Conservation (phyloP, 2,113 vertebrate genomes). For the Heteronetta atricapilla region DNA sequence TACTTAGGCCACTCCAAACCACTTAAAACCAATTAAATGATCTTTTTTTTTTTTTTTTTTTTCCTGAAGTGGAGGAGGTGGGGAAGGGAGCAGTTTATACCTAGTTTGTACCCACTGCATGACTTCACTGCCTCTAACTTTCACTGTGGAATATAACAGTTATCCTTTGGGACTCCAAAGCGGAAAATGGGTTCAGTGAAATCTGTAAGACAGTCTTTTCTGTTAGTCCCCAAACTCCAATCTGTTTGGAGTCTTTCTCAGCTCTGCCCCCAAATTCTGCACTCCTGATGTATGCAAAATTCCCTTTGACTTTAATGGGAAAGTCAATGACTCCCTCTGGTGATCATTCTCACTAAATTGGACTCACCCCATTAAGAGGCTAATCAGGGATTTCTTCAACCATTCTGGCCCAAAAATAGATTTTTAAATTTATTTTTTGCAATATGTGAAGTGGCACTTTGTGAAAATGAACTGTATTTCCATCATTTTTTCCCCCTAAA, state of each 20-base stretch:
- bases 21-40: not conserved
- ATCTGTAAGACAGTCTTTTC: not conserved
- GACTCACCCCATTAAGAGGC: slow-evolving; percentile 48
- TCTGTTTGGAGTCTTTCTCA: slow-evolving; percentile 32
- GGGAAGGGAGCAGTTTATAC: not conserved
- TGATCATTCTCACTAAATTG: slow-evolving; percentile 59
- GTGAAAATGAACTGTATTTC: not conserved
- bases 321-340: slow-evolving; percentile 67
- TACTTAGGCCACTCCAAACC: not conserved
- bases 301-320: slow-evolving; percentile 50
- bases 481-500: slow-evolving; percentile 13
- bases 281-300: not conserved
- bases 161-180: slow-evolving; percentile 1
- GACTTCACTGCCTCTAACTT: not conserved
- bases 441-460: not conserved
- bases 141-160: not conserved
- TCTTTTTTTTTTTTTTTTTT: not conserved
- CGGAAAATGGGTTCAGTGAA: slow-evolving; percentile 24
- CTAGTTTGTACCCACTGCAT: not conserved
- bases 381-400: slow-evolving; percentile 50
- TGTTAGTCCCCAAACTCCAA: slow-evolving; percentile 1
- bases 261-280: not conserved
- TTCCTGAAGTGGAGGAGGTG: not conserved
- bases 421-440: slow-evolving; percentile 17
- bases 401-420: slow-evolving; percentile 31